phyloP scores from a whole-genome alignment of 2,888 invertebrate genomes.

The Drosophila cracens region DNA sequence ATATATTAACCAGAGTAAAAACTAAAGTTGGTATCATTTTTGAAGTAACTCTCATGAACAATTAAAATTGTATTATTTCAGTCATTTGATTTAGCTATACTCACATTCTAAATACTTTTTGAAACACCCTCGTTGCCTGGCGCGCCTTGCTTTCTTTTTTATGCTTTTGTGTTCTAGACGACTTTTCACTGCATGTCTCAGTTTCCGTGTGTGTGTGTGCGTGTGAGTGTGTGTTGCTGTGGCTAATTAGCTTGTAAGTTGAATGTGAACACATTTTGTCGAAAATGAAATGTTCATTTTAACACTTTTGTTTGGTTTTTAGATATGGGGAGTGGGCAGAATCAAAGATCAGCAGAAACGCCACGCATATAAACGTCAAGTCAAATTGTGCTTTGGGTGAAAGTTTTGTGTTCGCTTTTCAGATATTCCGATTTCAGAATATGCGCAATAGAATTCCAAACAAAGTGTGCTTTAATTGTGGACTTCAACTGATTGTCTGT shows the following conservation, averaged over 20 bases:
- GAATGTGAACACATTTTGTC: constrained; percentile 70
- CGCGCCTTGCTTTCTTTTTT: constrained; percentile 55
- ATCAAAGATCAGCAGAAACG: constrained; percentile 41
- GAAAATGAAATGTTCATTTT: constrained; percentile 67
- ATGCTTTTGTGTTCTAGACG: constrained; percentile 60
- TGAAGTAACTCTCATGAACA: background rate
- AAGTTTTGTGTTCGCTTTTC: constrained; percentile 50
- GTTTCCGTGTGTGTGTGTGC: constrained; percentile 14
- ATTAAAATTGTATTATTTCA: background rate
- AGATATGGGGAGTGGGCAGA: constrained; percentile 16
- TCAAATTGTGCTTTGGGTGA: constrained; percentile 69
- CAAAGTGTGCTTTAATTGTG: constrained; percentile 49
- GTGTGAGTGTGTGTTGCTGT: constrained; percentile 22
- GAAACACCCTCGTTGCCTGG: constrained; percentile 32
- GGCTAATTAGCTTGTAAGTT: constrained; percentile 80
- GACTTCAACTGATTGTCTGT: background rate
- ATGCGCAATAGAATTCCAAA: constrained; percentile 33
- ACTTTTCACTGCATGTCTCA: constrained; percentile 40
- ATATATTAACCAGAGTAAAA: background rate
- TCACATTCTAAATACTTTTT: background rate
- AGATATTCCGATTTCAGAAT: constrained; percentile 16
- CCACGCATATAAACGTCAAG: constrained; percentile 72
- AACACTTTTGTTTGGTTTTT: constrained; percentile 71
- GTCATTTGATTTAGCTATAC: background rate
- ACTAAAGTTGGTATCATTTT: background rate